A percentile compares a stretch with the other conserved stretches of the same genome.
phyloP scores from a whole-genome alignment of 2,113 vertebrate genomes.

The Emydura subglobosa region DNA sequence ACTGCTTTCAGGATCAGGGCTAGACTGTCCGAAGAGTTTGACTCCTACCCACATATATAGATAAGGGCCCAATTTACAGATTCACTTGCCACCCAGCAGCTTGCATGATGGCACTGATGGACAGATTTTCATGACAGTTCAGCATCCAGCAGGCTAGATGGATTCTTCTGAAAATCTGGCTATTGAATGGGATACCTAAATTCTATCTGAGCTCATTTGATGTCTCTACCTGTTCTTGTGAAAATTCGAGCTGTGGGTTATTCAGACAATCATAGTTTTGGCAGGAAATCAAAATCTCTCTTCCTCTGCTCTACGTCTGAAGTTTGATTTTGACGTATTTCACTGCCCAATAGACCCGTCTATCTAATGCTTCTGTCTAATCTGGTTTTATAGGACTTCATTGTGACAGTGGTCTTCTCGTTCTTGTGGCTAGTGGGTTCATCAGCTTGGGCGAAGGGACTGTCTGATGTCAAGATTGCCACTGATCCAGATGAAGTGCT shows the following conservation, averaged over 20 bases:
- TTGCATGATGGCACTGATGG: background rate
- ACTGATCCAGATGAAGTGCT: conserved; percentile 94
- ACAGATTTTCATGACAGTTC: background rate
- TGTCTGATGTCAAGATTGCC: conserved; percentile 94
- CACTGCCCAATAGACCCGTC: background rate
- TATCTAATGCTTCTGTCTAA: conserved; percentile 48
- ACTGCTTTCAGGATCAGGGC: background rate
- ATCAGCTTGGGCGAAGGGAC: conserved; percentile 97
- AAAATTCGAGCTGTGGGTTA: background rate
- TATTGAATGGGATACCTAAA: background rate
- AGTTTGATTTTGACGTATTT: background rate
- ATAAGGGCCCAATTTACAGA: background rate
- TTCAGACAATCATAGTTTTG: background rate
- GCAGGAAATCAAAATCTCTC: background rate
- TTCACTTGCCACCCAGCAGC: background rate
- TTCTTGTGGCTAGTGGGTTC: conserved; percentile 98
- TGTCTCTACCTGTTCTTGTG: background rate
- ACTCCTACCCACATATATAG: background rate
- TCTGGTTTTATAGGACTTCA: conserved; percentile 89
- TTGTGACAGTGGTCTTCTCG: conserved; percentile 96
- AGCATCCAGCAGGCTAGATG: background rate
- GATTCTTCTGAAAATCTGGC: background rate
- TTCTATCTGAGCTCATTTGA: background rate
- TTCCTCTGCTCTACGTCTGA: background rate
- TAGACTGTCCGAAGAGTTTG: background rate